phyloP scores from a whole-genome alignment of 1,140 invertebrate species.

The Drosophila yakuba region DNA sequence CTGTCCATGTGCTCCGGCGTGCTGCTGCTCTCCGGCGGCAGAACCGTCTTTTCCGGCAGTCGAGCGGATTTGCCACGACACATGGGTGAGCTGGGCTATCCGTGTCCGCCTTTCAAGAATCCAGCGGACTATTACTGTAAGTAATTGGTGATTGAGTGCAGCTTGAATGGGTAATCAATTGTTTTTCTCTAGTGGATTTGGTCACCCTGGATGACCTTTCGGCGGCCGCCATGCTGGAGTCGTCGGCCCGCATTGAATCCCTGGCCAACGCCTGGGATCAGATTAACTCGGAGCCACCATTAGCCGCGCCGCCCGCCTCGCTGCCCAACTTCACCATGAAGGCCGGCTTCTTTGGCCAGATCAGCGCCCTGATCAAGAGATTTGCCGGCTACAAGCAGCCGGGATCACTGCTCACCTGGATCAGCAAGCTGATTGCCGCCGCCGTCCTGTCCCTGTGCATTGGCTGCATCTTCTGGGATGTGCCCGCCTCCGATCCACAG shows the following conservation, averaged over 20 bases:
- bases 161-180: background rate
- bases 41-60: slow-evolving; percentile 95
- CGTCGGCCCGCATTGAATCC: slow-evolving; percentile 95
- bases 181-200: slow-evolving; percentile 90
- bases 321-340: slow-evolving; percentile 78
- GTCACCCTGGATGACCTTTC: slow-evolving; percentile 97
- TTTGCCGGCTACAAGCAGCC: slow-evolving; percentile 93
- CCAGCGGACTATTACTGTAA: slow-evolving; percentile 98
- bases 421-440: slow-evolving; percentile 91
- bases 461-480: slow-evolving; percentile 96
- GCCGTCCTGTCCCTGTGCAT: slow-evolving; percentile 92
- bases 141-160: slow-evolving; percentile 70
- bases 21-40: slow-evolving; percentile 93
- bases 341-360: slow-evolving; percentile 85
- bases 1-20: slow-evolving; percentile 96
- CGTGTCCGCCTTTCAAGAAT: slow-evolving; percentile 97
- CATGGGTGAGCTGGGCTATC: slow-evolving; percentile 96
- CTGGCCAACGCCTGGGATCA: slow-evolving; percentile 90
- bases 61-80: slow-evolving; percentile 95
- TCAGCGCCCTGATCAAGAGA: slow-evolving; percentile 74
- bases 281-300: slow-evolving; percentile 83
- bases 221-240: slow-evolving; percentile 96
- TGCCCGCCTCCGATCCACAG: slow-evolving; percentile 90
- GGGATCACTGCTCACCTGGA: slow-evolving; percentile 91
- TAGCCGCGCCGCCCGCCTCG: slow-evolving; percentile 81